Evolutionary conservation across 2,797 vertebrate genomes (phyloP), one percentile per base, ranked within the genome.

Genomic region (Echiichthys vipera): DNA sequence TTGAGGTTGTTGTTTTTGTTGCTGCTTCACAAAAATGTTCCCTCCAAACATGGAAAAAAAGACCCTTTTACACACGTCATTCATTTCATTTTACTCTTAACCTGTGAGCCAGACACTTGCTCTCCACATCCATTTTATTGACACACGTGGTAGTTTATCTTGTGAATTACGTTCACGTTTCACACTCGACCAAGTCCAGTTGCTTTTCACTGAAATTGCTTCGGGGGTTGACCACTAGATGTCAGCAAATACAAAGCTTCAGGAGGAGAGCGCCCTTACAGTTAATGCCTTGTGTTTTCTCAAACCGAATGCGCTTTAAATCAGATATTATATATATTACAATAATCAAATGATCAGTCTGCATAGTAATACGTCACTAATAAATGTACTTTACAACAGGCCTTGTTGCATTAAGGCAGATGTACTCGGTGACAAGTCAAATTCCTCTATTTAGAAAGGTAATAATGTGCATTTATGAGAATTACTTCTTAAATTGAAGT

Each of bases 201-300:
- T n/a, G n/a, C n/a, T n/a, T n/a, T n/a, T n/a, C n/a, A n/a, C n/a
- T n/a, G n/a, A n/a, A n/a, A n/a, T n/a, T n/a, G n/a, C n/a, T n/a
- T n/a, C n/a, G n/a, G n/a, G n/a, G n/a, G 51, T 43, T 36, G 6
- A 46, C 92, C 94, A 90, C 90, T 88, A 93, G 94, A 83, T 90
- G 92, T 63, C 93, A 91, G 85, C 89, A 93, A 86, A 91, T 65
- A 62, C 85, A 89, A 89, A 78, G 71, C 20, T 43, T 74, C 47
- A 1, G 13, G 17, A 46, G 1, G 14, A 29, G 14, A 39, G 20
- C 9, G 2, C 11, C 10, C 47, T 10, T 7, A 8, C 14, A 18
- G 8, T 50, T 1, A 7, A 32, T 30, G 8, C 22, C 27, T 1
- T n/a, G 4, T 5, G 10, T 51, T 40, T 27, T 71, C 22, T 40